Base-by-base conservation (phyloP, 2,888 invertebrate genomes). In the Trilocha varians region DNA sequence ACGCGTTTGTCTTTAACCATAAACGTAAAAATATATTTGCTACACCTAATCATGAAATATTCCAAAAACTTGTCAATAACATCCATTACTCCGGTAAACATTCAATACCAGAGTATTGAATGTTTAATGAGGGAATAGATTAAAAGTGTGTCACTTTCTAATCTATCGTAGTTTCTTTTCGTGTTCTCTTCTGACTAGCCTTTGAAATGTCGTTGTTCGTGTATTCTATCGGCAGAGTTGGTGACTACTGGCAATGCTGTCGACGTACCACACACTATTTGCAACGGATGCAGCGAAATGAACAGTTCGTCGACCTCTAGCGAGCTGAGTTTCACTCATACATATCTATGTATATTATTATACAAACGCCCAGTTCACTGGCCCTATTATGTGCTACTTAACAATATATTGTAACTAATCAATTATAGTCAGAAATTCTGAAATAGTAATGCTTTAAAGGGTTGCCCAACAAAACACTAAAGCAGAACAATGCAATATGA, bases 241-340 rank as follows among this genome's bases (percentile, higher is more conserved):
- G 78, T 72, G 70, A 78, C 70, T 3, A 25, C 25, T 25, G 69
- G 72, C 67, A 62, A 25, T 25, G 25, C 25, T 25, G 25, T 64
- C 64, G 76, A 76, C 78, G 79, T 74, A 73, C 73, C 62, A 66
- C 72, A 67, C 68, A 75, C 69, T 80, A 82, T 84, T 85, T 82
- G 83, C 85, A 85, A 83, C 82, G 83, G 80, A 84, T 85, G 84
- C 84, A 85, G 85, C 80, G 70, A 85, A 84, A 84, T 82, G 79
- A 78, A 73, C 74, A 78, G 85, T 80, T 83, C 84, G 65, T 71
- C 74, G 82, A 83, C 78, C 84, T 72, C 74, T 65, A 65, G 64
- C 73, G 63, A 67, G 77, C 78, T 75, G 71, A 79, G 84, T 84
- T 85, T 84, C 82, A 83, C 85, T 84, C 71, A 73, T 73, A 25